phyloP scores from a whole-genome alignment of 2,113 vertebrate genomes.

The Malurus alboscapulatus region DNA sequence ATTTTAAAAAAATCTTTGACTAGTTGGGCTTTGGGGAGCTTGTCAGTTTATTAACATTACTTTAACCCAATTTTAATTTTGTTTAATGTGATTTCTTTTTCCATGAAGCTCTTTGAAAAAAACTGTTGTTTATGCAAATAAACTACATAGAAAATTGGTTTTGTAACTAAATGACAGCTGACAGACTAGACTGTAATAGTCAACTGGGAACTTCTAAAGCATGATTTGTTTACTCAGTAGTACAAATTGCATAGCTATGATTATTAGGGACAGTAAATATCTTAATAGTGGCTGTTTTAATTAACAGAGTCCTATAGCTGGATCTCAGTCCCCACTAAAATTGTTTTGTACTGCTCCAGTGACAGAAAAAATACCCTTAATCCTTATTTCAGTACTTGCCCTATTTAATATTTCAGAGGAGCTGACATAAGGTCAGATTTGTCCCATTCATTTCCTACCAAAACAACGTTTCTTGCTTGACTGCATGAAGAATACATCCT shows the following conservation, averaged over 20 bases:
- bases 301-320: background rate
- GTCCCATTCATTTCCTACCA: constrained; percentile 10
- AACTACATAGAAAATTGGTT: constrained; percentile 57
- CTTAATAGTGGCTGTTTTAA: constrained; percentile 59
- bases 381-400: constrained; percentile 13
- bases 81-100: constrained; percentile 58
- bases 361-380: constrained; percentile 33
- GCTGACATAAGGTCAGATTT: constrained; percentile 15
- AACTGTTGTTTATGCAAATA: constrained; percentile 61
- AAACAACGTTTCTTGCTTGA: constrained; percentile 18
- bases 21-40: constrained; percentile 57
- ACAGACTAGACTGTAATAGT: constrained; percentile 41
- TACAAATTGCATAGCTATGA: constrained; percentile 47
- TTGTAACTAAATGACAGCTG: constrained; percentile 57
- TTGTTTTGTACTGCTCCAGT: constrained; percentile 20
- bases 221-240: constrained; percentile 50
- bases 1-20: constrained; percentile 11
- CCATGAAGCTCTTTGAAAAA: constrained; percentile 43
- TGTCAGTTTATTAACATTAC: constrained; percentile 58
- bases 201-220: constrained; percentile 45
- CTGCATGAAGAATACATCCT: background rate
- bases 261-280: constrained; percentile 53
- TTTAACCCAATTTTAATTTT: constrained; percentile 63
- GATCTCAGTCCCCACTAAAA: background rate
- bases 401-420: constrained; percentile 30